Conservation (phyloP, 2,888 invertebrate species). For the Panopea generosa region DNA sequence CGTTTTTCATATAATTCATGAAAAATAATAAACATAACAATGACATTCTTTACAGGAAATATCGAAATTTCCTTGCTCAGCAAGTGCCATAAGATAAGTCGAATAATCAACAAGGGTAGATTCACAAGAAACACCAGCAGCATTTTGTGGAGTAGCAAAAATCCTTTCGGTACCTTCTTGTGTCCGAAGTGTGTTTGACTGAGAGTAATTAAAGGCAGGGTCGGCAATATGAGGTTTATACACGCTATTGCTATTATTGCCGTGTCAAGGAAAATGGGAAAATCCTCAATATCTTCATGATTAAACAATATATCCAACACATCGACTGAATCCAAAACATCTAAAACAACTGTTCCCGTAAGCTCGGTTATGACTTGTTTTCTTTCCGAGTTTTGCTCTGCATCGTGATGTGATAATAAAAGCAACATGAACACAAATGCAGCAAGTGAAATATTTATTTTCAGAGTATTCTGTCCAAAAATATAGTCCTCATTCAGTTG, state of each 20-base stretch:
- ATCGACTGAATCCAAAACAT: conserved; percentile 87
- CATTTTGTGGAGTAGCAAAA: conserved; percentile 86
- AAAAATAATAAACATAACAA: conserved; percentile 86
- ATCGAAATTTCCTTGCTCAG: conserved; percentile 86
- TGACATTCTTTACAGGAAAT: conserved; percentile 88
- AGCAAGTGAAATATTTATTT: conserved; percentile 85
- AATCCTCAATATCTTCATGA: conserved; percentile 56
- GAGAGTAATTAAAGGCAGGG: conserved; percentile 86
- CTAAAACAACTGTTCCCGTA: conserved; percentile 87
- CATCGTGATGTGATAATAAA: conserved; percentile 87
- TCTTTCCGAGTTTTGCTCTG: conserved; percentile 85
- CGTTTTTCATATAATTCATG: conserved; percentile 75
- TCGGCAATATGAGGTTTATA: conserved; percentile 87
- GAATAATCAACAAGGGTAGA: conserved; percentile 87
- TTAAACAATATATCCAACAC: conserved; percentile 68
- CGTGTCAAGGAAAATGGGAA: conserved; percentile 83
- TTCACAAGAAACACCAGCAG: conserved; percentile 87
- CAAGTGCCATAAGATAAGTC: conserved; percentile 86
- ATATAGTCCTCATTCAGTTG: conserved; percentile 81
- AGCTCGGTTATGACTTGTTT: conserved; percentile 86
- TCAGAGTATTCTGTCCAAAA: conserved; percentile 87
- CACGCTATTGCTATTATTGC: conserved; percentile 86
- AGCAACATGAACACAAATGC: conserved; percentile 87
- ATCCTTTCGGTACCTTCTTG: conserved; percentile 70
- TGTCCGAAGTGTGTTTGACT: conserved; percentile 86